Percentiles rank a stretch among this genome's conserved stretches.
These are phyloP conservation scores for Alsophila aescularia DNA, from an alignment of 2,888 invertebrate genomes.

Conservation along the genomic window DNA sequence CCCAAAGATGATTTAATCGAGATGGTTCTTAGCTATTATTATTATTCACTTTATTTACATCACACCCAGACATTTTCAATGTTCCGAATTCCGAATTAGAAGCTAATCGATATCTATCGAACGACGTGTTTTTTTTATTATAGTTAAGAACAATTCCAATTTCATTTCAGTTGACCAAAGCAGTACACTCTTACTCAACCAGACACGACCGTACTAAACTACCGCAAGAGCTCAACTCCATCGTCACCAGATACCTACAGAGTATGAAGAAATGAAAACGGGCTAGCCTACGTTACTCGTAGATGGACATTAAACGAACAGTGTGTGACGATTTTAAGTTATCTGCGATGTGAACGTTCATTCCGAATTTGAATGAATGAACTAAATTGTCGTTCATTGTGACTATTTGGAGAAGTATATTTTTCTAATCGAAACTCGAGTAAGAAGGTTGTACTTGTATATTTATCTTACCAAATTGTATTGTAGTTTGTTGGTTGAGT, in stretches of 20 bases:
- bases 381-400: no score
- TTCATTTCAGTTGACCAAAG: constrained; percentile 81
- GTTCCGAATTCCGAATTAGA: no score
- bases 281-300: constrained; percentile 12
- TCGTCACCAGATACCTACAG: constrained; percentile 67
- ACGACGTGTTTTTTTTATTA: no score
- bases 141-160: no score
- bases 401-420: constrained; percentile 4
- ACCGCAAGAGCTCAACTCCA: constrained; percentile 68
- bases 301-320: constrained; percentile 6
- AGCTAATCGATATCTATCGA: no score
- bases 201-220: constrained; percentile 80
- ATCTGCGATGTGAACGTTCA: no score
- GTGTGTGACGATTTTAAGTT: not conserved
- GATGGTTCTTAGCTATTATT: no score
- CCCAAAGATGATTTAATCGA: no score
- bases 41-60: no score
- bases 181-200: constrained; percentile 81
- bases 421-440: constrained; percentile 14
- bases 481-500: not conserved
- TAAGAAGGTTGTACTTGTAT: constrained; percentile 5
- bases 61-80: no score
- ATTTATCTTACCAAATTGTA: constrained; percentile 14
- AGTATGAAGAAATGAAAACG: constrained; percentile 59
- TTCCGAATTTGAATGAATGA: no score